Evolutionary conservation across 2,113 vertebrate genomes (phyloP).

Genomic region (Willisornis vidua): DNA sequence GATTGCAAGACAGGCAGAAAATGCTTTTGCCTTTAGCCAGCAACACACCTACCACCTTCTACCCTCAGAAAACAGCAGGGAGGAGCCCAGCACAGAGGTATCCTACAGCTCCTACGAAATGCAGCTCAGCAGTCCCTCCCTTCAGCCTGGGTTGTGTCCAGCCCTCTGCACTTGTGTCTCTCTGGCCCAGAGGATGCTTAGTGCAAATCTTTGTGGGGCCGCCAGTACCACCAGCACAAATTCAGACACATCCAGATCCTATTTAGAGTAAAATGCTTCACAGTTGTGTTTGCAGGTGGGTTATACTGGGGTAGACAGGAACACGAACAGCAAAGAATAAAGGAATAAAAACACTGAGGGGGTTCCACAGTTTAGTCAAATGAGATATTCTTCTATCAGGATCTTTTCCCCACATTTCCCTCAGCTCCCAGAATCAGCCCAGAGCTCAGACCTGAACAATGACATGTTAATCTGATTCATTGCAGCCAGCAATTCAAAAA

Average conservation of each 20-base stretch:
- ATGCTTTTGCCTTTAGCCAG: neutral
- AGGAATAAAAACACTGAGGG: neutral
- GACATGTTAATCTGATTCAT: slow-evolving; percentile 47
- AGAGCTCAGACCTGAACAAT: neutral
- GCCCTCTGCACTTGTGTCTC: neutral
- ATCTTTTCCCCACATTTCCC: neutral
- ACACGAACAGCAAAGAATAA: neutral
- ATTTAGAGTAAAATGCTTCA: neutral
- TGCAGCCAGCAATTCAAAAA: neutral
- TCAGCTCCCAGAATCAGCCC: neutral
- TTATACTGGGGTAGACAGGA: neutral
- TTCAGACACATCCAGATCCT: neutral
- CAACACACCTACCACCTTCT: neutral
- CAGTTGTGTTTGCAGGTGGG: neutral
- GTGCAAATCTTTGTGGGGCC: neutral
- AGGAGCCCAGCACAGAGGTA: neutral
- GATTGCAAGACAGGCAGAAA: neutral
- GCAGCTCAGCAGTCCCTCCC: neutral
- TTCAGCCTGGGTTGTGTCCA: neutral
- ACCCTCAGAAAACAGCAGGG: neutral
- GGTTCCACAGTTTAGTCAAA: neutral
- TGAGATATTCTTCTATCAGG: slow-evolving; percentile 4
- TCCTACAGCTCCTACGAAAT: neutral
- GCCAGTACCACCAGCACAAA: neutral
- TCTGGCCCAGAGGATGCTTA: neutral